Evolutionary conservation across 1,140 invertebrate species (phyloP).

Genomic region (Drosophila truncata): DNA sequence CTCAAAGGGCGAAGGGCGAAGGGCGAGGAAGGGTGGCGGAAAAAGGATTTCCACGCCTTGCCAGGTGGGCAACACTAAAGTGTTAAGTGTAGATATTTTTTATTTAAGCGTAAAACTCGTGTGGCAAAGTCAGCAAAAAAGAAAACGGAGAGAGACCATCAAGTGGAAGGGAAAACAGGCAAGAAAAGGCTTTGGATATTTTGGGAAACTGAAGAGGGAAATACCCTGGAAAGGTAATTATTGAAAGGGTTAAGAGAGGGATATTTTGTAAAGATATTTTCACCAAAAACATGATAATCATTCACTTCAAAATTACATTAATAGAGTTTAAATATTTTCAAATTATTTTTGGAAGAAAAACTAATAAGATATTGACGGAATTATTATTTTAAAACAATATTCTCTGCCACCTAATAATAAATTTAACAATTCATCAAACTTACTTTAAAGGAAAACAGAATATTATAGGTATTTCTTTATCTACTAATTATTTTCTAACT

Average conservation of each 20-base stretch:
- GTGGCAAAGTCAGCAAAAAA: conserved; percentile 62
- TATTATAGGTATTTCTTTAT: not conserved
- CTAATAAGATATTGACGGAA: not conserved
- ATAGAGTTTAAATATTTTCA: not conserved
- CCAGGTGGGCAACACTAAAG: conserved; percentile 68
- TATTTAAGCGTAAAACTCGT: conserved; percentile 77
- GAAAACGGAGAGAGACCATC: not conserved
- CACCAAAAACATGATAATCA: not conserved
- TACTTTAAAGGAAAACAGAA: not conserved
- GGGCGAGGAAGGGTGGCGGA: conserved; percentile 10
- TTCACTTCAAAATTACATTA: not conserved
- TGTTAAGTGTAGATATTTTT: conserved; percentile 81
- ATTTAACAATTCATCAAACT: not conserved
- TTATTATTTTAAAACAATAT: too few relatives aligned
- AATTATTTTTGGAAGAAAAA: not conserved
- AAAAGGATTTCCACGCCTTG: conserved; percentile 40
- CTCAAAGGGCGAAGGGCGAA: not conserved
- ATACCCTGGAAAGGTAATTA: not conserved
- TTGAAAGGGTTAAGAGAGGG: not conserved
- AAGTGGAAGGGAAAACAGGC: not conserved
- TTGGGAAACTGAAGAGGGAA: not conserved
- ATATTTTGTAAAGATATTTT: not conserved
- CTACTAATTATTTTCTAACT: too few relatives aligned
- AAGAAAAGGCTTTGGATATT: not conserved
- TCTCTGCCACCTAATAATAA: too few relatives aligned